Percentiles rank a stretch among this genome's conserved stretches.
phyloP scores from a whole-genome alignment of 2,888 invertebrate species.

The Acanthosoma haemorrhoidale region DNA sequence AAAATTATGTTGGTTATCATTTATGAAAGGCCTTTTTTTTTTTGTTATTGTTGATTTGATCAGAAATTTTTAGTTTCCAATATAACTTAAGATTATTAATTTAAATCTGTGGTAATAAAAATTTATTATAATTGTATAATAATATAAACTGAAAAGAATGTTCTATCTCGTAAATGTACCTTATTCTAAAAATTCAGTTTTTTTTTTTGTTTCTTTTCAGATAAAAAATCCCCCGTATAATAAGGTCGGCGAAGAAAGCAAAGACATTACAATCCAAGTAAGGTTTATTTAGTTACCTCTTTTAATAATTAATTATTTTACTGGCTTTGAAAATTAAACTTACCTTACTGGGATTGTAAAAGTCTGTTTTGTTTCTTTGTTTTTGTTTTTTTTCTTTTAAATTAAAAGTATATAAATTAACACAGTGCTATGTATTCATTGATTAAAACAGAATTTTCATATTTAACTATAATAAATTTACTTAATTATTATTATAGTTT shows the following conservation, averaged over 20 bases:
- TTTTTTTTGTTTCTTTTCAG: conserved; percentile 7
- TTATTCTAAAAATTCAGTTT: background rate
- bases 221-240: background rate
- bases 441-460: no score
- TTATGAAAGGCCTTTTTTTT: no score
- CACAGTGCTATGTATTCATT: no score
- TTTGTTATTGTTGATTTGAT: no score
- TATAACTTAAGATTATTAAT: no score
- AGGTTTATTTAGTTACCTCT: conserved; percentile 2
- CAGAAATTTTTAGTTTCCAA: no score
- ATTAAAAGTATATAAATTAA: background rate
- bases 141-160: background rate
- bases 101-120: no score
- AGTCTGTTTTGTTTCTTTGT: background rate
- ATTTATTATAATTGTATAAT: no score
- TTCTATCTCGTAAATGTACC: background rate
- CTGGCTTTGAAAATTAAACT: background rate
- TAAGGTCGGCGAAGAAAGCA: conserved; percentile 12
- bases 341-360: conserved; percentile 6
- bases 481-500: no score
- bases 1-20: no score
- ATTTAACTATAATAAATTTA: no score
- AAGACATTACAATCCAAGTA: conserved; percentile 12
- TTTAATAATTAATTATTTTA: conserved; percentile 5
- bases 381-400: background rate